Evolutionary conservation across 2,888 invertebrate genomes (phyloP), one percentile per base, ranked within the genome.

Genomic region (Stenolophus ochropezus): DNA sequence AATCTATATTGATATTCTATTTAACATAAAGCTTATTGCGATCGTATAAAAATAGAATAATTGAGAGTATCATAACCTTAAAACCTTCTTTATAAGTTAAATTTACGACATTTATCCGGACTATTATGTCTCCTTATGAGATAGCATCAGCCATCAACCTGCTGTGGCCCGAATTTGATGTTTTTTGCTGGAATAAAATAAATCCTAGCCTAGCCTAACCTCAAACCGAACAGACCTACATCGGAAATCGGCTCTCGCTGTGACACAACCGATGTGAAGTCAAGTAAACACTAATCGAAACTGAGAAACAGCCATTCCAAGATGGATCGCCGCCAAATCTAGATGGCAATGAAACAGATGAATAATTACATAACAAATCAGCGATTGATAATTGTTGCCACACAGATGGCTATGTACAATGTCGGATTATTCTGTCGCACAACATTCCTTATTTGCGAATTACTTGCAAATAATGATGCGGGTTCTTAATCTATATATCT

Each of bases 101-200:
- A 42, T 42, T 42, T 42, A 42, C 33, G 33, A 42, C 33, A 42
- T 42, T 42, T 42, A 42, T 42, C 33, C 33, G 33, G 8, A 42
- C 33, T 42, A 42, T 42, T 42, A 42, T 42, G 33, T 42, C 33
- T 42, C 8, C 33, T 42, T 42, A 42, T 6, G 11, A 42, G 33
- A 42, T 42, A 42, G 33, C 33, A 42, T 42, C 33, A 42, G 33
- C 33, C 11, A 42, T 42, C 33, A 42, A 42, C 33, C 33, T 42
- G 33, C 6, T 42, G 33, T 42, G 33, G 1, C 33, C 33, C 33
- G 51, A 53, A 53, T 16, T 53, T 53, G 16, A 53, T 18, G 51
- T 53, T 18, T 53, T 53, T 53, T 53, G 18, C 51, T 18, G 16
- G 14, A 53, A 53, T 53, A 53, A 53, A 53, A 53, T 53, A 53